Evolutionary conservation across 2,113 vertebrate species (phyloP).

Genomic region (Onychorhynchus coronatus): DNA sequence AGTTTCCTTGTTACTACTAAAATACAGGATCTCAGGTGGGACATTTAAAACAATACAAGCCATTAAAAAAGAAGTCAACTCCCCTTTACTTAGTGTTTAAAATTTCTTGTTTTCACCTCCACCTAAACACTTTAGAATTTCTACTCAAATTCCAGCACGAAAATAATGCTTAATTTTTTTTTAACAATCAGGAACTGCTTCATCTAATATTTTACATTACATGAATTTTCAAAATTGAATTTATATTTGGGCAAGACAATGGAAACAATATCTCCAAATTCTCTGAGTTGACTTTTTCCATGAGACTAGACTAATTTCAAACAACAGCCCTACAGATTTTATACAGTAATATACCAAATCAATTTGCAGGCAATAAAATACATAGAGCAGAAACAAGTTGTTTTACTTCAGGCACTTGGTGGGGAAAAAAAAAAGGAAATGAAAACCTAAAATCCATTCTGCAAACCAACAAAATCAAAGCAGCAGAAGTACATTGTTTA

Average conservation of each 20-base stretch:
- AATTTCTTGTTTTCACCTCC: neutral
- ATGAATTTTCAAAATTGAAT: accelerated
- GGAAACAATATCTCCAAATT: neutral
- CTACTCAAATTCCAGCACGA: neutral
- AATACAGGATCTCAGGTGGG: neutral
- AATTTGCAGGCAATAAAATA: neutral
- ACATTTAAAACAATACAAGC: neutral
- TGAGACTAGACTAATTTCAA: neutral
- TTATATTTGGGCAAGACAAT: neutral
- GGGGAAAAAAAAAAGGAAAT: neutral
- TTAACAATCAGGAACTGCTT: neutral
- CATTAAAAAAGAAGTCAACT: neutral
- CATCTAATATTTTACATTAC: neutral
- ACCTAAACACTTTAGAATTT: neutral
- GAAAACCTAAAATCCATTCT: neutral
- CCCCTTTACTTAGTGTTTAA: neutral
- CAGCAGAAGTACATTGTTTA: neutral
- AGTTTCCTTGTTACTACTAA: neutral
- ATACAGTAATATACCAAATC: neutral
- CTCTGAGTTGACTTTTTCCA: accelerated
- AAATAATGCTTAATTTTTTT: neutral
- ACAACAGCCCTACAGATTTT: neutral
- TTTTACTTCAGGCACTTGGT: neutral
- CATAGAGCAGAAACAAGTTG: neutral
- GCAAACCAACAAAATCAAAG: neutral